These are phyloP conservation scores for Aromia moschata DNA, from an alignment of 2,888 invertebrate genomes.

Conservation along the genomic window DNA sequence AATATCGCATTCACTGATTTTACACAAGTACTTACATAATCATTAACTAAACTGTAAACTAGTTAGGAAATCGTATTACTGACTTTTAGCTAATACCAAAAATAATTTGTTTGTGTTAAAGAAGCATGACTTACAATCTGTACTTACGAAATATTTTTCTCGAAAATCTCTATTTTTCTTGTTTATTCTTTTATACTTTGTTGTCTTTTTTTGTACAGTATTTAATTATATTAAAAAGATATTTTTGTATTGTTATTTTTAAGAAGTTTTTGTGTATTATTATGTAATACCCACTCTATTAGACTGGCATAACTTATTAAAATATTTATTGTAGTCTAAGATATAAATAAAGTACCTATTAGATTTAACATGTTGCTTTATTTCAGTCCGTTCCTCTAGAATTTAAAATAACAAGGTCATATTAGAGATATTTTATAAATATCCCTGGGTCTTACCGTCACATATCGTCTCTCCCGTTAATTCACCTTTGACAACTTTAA, in stretches of 20 bases:
- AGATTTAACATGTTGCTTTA: constrained; percentile 5
- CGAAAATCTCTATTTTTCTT: constrained; percentile 35
- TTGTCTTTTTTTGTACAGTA: constrained; percentile 52
- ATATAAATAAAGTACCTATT: constrained; percentile 39
- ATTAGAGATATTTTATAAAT: too few species aligned
- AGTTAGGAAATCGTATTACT: constrained; percentile 18
- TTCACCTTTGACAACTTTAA: too few species aligned
- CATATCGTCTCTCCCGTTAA: too few species aligned
- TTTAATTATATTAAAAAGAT: constrained; percentile 45
- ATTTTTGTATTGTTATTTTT: constrained; percentile 47
- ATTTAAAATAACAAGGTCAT: too few species aligned
- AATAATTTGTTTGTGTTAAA: constrained; percentile 15
- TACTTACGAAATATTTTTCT: constrained; percentile 31
- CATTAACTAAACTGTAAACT: constrained; percentile 24
- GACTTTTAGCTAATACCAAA: constrained; percentile 30
- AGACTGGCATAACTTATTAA: constrained; percentile 51
- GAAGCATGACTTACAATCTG: constrained; percentile 3
- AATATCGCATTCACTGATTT: too few species aligned
- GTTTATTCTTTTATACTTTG: constrained; percentile 35
- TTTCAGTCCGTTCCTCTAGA: too few species aligned
- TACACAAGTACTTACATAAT: too few species aligned
- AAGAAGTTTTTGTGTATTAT: constrained; percentile 38
- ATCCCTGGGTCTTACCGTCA: too few species aligned
- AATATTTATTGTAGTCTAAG: constrained; percentile 50
- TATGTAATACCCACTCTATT: constrained; percentile 40